Conservation (phyloP, 23 tunicate genomes). For the Styela clava region DNA sequence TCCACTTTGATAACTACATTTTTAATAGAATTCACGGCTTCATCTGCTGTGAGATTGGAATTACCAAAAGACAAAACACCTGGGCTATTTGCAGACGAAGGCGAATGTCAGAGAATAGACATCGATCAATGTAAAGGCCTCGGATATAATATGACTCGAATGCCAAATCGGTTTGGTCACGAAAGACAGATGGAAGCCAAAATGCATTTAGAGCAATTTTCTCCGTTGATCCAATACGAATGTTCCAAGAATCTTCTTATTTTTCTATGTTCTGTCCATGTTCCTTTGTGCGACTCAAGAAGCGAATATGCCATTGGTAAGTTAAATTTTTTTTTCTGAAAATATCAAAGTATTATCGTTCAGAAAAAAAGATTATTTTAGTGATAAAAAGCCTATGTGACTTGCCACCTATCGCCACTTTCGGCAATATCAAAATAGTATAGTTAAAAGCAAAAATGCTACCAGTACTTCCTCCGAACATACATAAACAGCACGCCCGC, state of each 20-base stretch:
- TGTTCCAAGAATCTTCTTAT: conserved; percentile 54
- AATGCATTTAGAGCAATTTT: conserved; percentile 34
- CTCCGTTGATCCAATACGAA: conserved; percentile 51
- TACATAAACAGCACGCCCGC: too few relatives aligned
- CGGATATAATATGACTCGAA: conserved; percentile 67
- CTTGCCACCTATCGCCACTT: too few relatives aligned
- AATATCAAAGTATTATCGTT: too few relatives aligned
- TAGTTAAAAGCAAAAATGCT: too few relatives aligned
- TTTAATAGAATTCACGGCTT: neutral
- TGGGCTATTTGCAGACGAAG: conserved; percentile 26
- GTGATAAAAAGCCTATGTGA: too few relatives aligned
- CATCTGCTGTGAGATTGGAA: neutral
- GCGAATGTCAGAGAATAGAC: conserved; percentile 49
- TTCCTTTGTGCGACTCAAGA: conserved; percentile 71
- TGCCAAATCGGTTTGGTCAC: conserved; percentile 68
- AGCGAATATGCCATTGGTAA: conserved; percentile 10
- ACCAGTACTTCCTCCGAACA: too few relatives aligned
- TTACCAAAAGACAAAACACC: neutral
- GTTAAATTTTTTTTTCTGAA: neutral
- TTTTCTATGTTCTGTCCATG: conserved; percentile 65
- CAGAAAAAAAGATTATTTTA: too few relatives aligned
- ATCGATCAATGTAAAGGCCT: conserved; percentile 49
- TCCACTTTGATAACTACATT: neutral
- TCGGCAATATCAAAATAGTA: too few relatives aligned
- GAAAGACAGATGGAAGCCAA: conserved; percentile 62